Conservation (phyloP, 2,113 vertebrate species). For the Calyptommatus sinebrachiatus region DNA sequence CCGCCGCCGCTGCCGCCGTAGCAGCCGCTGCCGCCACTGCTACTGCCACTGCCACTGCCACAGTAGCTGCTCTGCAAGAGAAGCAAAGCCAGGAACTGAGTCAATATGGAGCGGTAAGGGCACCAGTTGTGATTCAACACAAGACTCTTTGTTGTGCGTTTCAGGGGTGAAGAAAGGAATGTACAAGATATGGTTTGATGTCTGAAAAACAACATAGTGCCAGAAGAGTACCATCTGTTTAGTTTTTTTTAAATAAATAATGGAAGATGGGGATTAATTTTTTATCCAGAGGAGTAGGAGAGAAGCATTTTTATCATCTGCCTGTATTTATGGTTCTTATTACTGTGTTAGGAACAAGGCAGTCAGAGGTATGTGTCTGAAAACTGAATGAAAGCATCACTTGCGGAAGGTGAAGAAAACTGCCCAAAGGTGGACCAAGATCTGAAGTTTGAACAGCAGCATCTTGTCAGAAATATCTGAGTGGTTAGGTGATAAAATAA, state of each 20-base stretch:
- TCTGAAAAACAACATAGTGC: neutral
- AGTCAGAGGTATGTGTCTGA: neutral
- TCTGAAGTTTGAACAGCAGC: no score
- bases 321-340: neutral
- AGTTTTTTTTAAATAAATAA: neutral
- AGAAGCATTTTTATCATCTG: no score
- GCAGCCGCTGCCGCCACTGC: conserved; percentile 90
- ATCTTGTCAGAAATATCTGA: no score
- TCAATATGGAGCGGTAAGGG: conserved; percentile 85
- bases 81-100: conserved; percentile 95
- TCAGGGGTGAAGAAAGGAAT: neutral
- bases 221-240: neutral
- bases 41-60: conserved; percentile 90
- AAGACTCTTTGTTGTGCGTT: rapidly evolving
- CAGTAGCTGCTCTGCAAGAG: conserved; percentile 91
- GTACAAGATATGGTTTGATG: neutral
- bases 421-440: no score
- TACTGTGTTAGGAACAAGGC: neutral
- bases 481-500: no score
- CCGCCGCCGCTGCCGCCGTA: conserved; percentile 86
- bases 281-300: neutral
- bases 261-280: neutral
- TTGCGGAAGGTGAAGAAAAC: no score
- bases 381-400: no score
- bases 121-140: rapidly evolving